phyloP scores from a whole-genome alignment of 2,113 vertebrate species.

The Eurystomus gularis region DNA sequence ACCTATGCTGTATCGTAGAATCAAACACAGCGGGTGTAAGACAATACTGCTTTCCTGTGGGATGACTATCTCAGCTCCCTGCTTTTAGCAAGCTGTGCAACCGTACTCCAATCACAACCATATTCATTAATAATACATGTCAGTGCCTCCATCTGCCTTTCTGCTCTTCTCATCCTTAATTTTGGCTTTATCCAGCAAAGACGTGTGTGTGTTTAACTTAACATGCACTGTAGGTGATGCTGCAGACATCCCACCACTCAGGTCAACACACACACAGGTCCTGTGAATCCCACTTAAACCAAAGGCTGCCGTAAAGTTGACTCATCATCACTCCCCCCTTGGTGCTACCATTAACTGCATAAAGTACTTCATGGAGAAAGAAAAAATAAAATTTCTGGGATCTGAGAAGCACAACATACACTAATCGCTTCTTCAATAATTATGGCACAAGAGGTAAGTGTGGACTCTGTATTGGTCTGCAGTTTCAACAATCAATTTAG shows the following conservation, averaged over 20 bases:
- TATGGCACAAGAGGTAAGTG: background rate
- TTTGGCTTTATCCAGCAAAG: background rate
- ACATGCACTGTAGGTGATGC: background rate
- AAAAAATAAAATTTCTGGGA: background rate
- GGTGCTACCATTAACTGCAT: background rate
- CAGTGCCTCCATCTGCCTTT: background rate
- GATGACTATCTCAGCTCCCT: background rate
- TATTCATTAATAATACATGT: background rate
- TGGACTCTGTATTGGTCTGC: background rate
- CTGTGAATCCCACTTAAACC: background rate
- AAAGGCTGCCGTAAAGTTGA: background rate
- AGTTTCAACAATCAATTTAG: background rate
- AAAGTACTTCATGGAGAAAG: background rate
- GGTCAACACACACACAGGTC: too few relatives aligned
- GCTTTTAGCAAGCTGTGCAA: conserved; percentile 4
- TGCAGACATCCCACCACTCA: fast-evolving
- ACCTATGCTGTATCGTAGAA: background rate
- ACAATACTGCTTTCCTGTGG: background rate
- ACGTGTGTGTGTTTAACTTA: fast-evolving
- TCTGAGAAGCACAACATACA: background rate
- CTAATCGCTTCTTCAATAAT: background rate
- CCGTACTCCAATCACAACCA: background rate
- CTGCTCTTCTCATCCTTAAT: background rate
- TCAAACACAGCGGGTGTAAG: background rate
- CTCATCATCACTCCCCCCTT: background rate